These are phyloP conservation scores for Plecturocebus donacophilus DNA, from an alignment of 2,113 vertebrate genomes.

Conservation along the genomic window DNA sequence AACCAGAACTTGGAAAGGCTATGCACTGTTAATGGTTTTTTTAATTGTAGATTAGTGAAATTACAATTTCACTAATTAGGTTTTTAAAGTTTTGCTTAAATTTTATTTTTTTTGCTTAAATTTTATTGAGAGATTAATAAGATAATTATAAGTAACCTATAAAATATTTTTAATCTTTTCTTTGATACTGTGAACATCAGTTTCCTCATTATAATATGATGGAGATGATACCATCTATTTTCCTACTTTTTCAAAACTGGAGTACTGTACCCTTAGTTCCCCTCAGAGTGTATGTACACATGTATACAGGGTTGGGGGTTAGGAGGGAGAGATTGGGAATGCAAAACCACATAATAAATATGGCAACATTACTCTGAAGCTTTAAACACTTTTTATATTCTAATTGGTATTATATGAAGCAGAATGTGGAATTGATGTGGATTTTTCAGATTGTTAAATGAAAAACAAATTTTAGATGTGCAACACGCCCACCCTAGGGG, in stretches of 20 bases:
- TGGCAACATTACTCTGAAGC: not conserved
- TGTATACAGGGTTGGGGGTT: not conserved
- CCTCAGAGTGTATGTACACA: not conserved
- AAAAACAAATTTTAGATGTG: not conserved
- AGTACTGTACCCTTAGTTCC: not conserved
- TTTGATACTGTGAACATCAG: not conserved
- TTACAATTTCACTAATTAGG: too few relatives aligned
- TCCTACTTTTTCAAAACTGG: not conserved
- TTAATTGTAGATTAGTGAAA: not conserved
- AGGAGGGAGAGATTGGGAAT: not conserved
- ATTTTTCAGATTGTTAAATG: not conserved
- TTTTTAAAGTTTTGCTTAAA: not conserved
- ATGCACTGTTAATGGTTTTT: not conserved
- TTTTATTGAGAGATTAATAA: slow-evolving; percentile 5
- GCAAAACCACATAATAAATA: not conserved
- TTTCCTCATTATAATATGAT: not conserved
- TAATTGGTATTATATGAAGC: not conserved
- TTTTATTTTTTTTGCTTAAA: not conserved
- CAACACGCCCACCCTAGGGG: not conserved
- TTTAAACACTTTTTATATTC: slow-evolving; percentile 11
- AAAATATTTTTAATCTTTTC: slow-evolving; percentile 7
- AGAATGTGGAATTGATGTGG: not conserved
- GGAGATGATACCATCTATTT: not conserved
- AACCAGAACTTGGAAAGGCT: not conserved
- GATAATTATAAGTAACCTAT: not conserved